Base-by-base conservation (phyloP, 2,113 vertebrate species). In the Stercorarius parasiticus region DNA sequence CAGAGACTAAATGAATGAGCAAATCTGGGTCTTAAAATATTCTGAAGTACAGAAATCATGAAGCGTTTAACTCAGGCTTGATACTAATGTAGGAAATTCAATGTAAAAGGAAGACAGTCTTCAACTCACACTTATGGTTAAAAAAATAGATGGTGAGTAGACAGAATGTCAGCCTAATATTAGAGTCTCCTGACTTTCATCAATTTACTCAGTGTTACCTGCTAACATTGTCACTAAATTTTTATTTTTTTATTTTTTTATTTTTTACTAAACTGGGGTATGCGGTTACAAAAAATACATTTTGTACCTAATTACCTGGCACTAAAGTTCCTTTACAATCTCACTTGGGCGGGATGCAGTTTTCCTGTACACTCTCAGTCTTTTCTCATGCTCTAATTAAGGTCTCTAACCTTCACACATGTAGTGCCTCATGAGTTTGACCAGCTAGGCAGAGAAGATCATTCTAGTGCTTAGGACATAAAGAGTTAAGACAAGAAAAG, bases 381-480 rank as follows among this genome's bases (percentile, higher is more conserved):
- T 89, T 89, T 95, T 94, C 82, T 96, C 90, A 70, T 93, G 86
- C 88, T 92, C 91, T 96, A 83, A 85, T 80, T 7, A 3, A 92
- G 82, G 94, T 97, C 91, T 95, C 55, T 50, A 95, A 94, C 89
- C 86, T 91, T 96, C 94, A 93, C 55, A 94, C 86, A 15, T 4
- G 38, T 40, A 74, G 89, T 96, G 88, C 87, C 93, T 95, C 90
- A 90, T 71, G 79, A 94, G 94, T 95, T 84, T 89, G 92, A 97
- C 90, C 86, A 92, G 87, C 70, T 92, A 95, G 92, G 87, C 93
- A 96, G 89, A 97, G 94, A 95, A 93, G 84, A 90, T 95, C 91
- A 95, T 91, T 91, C 91, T 88, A 95, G 93, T 93, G 91, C 93
- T 86, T 94, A 74, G 83, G 71, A 95, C 52, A 62, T 23, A 90